Evolutionary conservation across 1,140 invertebrate species (phyloP).

Genomic region (Drosophila sulfurigaster): DNA sequence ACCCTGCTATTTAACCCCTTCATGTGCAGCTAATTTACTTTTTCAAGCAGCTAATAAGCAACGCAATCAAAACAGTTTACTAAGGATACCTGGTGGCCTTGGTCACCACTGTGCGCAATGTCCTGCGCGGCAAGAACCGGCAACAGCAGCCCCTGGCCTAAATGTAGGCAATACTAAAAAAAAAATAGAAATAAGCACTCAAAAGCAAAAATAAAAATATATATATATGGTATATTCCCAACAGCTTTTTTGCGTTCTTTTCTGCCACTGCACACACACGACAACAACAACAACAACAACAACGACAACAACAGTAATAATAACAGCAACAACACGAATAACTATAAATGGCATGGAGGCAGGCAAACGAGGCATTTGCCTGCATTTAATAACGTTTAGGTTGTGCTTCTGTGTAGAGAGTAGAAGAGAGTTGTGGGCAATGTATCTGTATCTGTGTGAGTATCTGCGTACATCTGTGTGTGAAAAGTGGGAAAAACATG

Average conservation of each 20-base stretch:
- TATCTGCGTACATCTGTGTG: conserved; percentile 50
- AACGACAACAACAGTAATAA: conserved; percentile 53
- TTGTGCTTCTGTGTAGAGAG: conserved; percentile 46
- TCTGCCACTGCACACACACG: conserved; percentile 55
- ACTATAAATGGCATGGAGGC: conserved; percentile 63
- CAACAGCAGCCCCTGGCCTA: conserved; percentile 24
- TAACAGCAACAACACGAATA: conserved; percentile 48
- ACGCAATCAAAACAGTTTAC: background rate
- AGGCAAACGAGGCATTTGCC: conserved; percentile 61
- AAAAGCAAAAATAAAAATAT: conserved; percentile 45
- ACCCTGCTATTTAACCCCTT: background rate
- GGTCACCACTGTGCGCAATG: conserved; percentile 28
- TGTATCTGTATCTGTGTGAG: conserved; percentile 15
- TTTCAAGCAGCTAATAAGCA: background rate
- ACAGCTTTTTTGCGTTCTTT: conserved; percentile 52
- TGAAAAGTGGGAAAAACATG: conserved; percentile 46
- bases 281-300: conserved; percentile 53
- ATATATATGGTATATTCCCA: conserved; percentile 41
- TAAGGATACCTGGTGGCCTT: background rate
- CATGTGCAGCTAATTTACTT: background rate
- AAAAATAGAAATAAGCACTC: conserved; percentile 65
- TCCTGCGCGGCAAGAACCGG: conserved; percentile 22
- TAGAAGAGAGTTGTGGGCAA: conserved; percentile 10
- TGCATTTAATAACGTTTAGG: conserved; percentile 82
- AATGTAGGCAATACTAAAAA: conserved; percentile 72